Evolutionary conservation across 2,888 invertebrate species (phyloP).

Genomic region (Dicranocentrus wangi): DNA sequence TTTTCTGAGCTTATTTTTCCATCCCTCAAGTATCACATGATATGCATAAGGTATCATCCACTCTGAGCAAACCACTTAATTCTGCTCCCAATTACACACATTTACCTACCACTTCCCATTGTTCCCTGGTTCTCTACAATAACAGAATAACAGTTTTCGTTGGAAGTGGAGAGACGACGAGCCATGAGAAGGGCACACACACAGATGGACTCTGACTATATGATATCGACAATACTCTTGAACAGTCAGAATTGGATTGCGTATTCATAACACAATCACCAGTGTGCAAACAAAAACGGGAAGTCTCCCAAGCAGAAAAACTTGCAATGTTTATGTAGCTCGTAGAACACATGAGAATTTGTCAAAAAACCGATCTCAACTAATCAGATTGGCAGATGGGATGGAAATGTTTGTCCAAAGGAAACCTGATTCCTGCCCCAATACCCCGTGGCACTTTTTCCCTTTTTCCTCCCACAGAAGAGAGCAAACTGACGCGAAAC

Average conservation of each 20-base stretch:
- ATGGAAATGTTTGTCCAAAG: constrained; percentile 71
- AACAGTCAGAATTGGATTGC: constrained; percentile 51
- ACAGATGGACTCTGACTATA: too few species aligned
- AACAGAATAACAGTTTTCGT: neutral
- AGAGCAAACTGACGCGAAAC: constrained; percentile 37
- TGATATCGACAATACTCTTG: neutral
- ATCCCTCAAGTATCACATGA: neutral
- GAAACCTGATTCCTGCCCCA: constrained; percentile 71
- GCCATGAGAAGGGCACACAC: neutral
- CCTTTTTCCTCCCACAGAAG: constrained; percentile 43
- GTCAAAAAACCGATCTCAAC: constrained; percentile 46
- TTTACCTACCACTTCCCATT: neutral
- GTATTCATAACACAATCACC: constrained; percentile 72
- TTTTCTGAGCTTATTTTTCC: neutral
- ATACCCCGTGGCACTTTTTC: constrained; percentile 68
- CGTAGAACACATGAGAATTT: constrained; percentile 32
- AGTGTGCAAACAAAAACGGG: constrained; percentile 48
- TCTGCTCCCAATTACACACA: constrained; percentile 1
- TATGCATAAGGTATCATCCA: neutral
- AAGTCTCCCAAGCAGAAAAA: constrained; percentile 1
- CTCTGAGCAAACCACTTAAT: constrained; percentile 5
- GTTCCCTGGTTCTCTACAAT: too few species aligned
- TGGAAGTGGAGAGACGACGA: neutral
- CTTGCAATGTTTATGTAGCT: neutral
- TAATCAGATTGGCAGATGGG: constrained; percentile 73